Base-by-base conservation (phyloP, 2,113 vertebrate genomes). In the Benitochromis conjunctus region DNA sequence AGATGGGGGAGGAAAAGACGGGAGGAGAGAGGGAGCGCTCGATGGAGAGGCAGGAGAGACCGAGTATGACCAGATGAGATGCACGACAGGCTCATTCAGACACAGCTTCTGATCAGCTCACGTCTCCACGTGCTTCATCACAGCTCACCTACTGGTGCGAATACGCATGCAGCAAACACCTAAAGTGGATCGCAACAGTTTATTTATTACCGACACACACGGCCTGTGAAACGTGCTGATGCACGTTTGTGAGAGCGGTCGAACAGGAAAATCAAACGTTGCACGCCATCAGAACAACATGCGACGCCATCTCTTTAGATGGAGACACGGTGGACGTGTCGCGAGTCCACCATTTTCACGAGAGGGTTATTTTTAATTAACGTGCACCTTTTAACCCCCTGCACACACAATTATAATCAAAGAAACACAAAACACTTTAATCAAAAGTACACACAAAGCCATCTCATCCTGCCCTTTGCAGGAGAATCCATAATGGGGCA, bases 401-500 rank as follows among this genome's bases (percentile, higher is more conserved):
- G 26, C 16, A 19, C 2, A 3, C 16, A 74, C 38, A 69, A 48
- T 5, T 38, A 14, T 18, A 48, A 48, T 5, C 26, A 24, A 53
- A 53, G 34, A 57, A 4, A 54, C 21, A 77, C 16, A 83, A 83
- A 12, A 71, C 14, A 2, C 46, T 69, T 71, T 57, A 56, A 71
- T 0, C 48, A 3, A 21, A 62, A 2, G 24, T 1, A 11, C 2
- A 19, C 66, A 71, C 53, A 34, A 66, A 57, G n/a, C 62, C 31
- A 86, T 71, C 11, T 56, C 18, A 21, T 79, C 21, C 11, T 87
- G 86, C 29, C 84, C 71, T 71, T 81, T 80, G 38, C 34, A 76
- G 8, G 82, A 80, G 34, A 79, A 89, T 77, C 55, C 48, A 86
- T 91, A 85, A 89, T 62, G 60, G 10, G 24, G 66, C 58, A 51